Percentiles rank a stretch among this genome's conserved stretches.
Conservation (phyloP, 1,140 invertebrate genomes). For the Drosophila setifemur region DNA sequence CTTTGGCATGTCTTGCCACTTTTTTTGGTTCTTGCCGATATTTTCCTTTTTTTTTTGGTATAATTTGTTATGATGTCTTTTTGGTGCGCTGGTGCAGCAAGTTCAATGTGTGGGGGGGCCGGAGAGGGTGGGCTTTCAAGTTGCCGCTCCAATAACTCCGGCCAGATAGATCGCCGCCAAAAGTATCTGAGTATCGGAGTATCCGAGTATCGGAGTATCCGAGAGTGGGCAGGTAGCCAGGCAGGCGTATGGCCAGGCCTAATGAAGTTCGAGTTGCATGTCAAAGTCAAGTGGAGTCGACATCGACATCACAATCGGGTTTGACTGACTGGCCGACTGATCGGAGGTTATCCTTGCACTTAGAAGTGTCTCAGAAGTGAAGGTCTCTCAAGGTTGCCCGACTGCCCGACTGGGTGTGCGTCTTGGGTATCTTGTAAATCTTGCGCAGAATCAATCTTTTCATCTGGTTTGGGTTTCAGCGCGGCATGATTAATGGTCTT, state of each 20-base stretch:
- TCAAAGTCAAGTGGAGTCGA: slow-evolving; percentile 70
- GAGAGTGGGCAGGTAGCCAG: slow-evolving; percentile 7
- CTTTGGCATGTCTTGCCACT: slow-evolving; percentile 17
- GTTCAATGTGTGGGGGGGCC: slow-evolving; percentile 67
- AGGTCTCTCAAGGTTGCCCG: slow-evolving; percentile 52
- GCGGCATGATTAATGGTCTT: slow-evolving; percentile 9
- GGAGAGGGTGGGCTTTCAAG: slow-evolving; percentile 68
- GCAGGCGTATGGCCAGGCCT: slow-evolving; percentile 19
- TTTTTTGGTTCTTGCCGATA: slow-evolving; percentile 3
- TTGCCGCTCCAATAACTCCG: slow-evolving; percentile 69
- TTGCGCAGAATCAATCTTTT: slow-evolving; percentile 3
- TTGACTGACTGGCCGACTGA: slow-evolving; percentile 23
- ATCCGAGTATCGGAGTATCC: background rate
- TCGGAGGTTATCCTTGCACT: slow-evolving; percentile 71
- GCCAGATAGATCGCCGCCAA: background rate
- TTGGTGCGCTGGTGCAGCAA: slow-evolving; percentile 56
- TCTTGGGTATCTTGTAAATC: background rate
- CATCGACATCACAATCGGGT: slow-evolving; percentile 33
- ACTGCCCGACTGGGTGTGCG: slow-evolving; percentile 17
- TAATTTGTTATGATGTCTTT: slow-evolving; percentile 54
- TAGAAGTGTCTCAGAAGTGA: slow-evolving; percentile 57
- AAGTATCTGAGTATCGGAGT: no score
- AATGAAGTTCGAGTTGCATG: slow-evolving; percentile 68
- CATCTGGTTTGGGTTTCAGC: slow-evolving; percentile 7
- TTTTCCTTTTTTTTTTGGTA: slow-evolving; percentile 28